phyloP scores from a whole-genome alignment of 2,888 invertebrate species.

The Bursaphelenchus okinawaensis region DNA sequence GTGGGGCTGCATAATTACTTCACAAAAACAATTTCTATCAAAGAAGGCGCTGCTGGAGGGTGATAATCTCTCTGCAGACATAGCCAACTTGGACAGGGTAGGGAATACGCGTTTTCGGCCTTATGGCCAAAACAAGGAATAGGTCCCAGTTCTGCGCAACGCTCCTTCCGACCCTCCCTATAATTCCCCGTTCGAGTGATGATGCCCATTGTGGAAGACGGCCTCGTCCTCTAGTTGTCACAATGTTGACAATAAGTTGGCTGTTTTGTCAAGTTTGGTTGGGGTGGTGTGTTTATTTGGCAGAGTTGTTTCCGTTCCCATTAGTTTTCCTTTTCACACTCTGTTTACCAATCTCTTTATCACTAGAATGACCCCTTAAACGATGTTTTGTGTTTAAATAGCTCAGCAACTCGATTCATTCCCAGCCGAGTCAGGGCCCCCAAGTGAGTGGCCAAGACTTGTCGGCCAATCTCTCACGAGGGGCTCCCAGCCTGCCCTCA shows the following conservation, averaged over 20 bases:
- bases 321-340: background rate
- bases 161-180: slow-evolving; percentile 8
- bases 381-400: background rate
- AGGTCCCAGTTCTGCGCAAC: background rate
- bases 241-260: too few relatives aligned
- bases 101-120: too few relatives aligned
- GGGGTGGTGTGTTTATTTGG: background rate
- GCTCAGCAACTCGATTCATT: background rate
- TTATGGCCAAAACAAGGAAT: background rate
- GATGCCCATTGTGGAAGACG: background rate
- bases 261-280: background rate
- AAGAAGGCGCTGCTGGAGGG: too few relatives aligned
- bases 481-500: background rate
- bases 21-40: too few relatives aligned
- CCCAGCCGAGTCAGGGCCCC: too few relatives aligned
- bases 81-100: too few relatives aligned
- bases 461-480: background rate
- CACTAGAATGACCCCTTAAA: background rate
- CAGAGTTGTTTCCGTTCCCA: background rate
- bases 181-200: background rate
- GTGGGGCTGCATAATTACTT: background rate
- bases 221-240: too few relatives aligned
- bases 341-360: background rate
- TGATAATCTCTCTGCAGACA: too few relatives aligned
- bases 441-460: background rate